These are phyloP conservation scores for Oreochromis niloticus DNA, from an alignment of 2,113 vertebrate genomes.

Conservation along the genomic window DNA sequence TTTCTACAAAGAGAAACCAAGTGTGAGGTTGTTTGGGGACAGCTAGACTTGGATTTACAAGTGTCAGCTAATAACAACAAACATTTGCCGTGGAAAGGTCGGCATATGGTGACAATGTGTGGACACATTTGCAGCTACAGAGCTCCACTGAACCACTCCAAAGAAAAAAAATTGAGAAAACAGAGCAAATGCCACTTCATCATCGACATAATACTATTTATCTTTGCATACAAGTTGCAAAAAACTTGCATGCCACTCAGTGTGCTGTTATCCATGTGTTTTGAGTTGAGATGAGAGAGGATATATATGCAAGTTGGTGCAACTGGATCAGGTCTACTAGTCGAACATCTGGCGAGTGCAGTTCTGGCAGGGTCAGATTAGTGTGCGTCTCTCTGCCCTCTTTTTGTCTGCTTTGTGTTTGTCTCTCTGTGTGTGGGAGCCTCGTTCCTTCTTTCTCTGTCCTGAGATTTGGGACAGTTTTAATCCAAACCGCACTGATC, in stretches of 20 bases:
- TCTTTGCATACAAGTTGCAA: not conserved
- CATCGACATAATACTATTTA: not conserved
- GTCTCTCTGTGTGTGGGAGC: not conserved
- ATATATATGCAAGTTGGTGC: not conserved
- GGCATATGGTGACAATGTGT: constrained; percentile 36
- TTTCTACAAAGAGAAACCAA: constrained; percentile 8
- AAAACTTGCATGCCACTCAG: not conserved
- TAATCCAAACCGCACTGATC: constrained; percentile 20
- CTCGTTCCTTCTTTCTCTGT: not conserved
- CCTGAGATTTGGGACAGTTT: constrained; percentile 35
- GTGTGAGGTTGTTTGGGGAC: constrained; percentile 30
- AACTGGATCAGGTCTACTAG: not conserved
- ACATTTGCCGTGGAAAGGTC: not conserved
- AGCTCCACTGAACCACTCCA: not conserved
- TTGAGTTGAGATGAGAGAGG: not conserved
- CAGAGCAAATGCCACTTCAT: not conserved
- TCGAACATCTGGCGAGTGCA: constrained; percentile 53
- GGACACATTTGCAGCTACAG: not conserved
- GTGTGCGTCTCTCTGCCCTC: constrained; percentile 23
- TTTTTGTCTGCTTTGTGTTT: constrained; percentile 9
- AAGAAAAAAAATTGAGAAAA: not conserved
- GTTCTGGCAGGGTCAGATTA: constrained; percentile 37
- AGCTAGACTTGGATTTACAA: constrained; percentile 6
- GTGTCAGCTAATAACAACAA: not conserved
- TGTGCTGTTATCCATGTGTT: not conserved